A percentile compares a stretch with the other conserved stretches of the same genome.
Conservation (phyloP, 2,113 vertebrate genomes). For the Petrocephalus microphthalmus region DNA sequence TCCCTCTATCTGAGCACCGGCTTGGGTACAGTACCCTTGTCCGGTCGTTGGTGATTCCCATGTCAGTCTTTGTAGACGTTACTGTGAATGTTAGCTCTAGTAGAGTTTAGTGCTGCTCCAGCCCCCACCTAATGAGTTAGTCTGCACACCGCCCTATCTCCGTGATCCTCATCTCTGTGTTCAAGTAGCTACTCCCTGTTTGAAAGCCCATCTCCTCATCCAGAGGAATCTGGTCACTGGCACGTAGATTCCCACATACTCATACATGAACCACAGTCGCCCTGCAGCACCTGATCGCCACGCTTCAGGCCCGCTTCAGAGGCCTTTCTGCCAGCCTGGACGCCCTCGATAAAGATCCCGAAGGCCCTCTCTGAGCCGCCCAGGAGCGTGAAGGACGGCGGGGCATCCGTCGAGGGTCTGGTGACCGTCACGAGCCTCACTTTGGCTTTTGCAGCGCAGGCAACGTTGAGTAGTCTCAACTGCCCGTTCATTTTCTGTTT, state of each 20-base stretch:
- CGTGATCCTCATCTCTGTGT: too few relatives aligned
- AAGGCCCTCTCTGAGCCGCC: constrained; percentile 95
- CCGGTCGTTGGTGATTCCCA: too few relatives aligned
- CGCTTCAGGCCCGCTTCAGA: constrained; percentile 89
- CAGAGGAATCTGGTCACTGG: too few relatives aligned
- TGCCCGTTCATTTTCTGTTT: constrained; percentile 96
- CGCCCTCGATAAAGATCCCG: constrained; percentile 90
- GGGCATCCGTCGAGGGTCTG: constrained; percentile 86
- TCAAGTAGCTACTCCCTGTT: too few relatives aligned
- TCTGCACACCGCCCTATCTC: too few relatives aligned
- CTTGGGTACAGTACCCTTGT: too few relatives aligned
- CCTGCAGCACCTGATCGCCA: constrained; percentile 80
- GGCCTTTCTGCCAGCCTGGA: constrained; percentile 87
- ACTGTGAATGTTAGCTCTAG: too few relatives aligned
- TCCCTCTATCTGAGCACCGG: too few relatives aligned
- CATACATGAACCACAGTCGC: neutral
- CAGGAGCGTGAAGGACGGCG: constrained; percentile 85
- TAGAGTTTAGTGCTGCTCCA: too few relatives aligned
- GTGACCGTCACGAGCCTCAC: constrained; percentile 86
- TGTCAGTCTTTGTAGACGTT: too few relatives aligned
- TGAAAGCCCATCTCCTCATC: neutral
- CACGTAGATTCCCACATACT: neutral
- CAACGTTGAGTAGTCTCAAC: constrained; percentile 93
- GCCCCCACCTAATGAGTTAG: too few relatives aligned
- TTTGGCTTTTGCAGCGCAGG: constrained; percentile 96